Conservation (phyloP, 53 echinoderm and acorn worm species). For the Paelopatides confundens region DNA sequence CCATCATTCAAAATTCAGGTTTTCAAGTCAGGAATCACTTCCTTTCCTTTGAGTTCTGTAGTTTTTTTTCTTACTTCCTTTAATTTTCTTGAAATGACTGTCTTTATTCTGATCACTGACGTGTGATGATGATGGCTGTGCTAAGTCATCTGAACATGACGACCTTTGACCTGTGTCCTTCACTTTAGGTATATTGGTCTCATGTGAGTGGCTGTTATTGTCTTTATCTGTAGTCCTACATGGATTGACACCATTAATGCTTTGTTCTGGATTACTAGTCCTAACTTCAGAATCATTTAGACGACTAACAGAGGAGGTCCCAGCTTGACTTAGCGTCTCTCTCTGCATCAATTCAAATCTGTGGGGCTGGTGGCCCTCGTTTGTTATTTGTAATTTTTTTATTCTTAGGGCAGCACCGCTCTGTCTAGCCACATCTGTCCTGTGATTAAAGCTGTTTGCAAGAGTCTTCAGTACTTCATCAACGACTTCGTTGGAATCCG, state of each 20-base stretch:
- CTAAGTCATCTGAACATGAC: constrained; percentile 2
- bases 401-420: constrained; percentile 45
- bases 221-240: background rate
- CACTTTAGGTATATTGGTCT: background rate
- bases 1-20: background rate
- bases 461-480: constrained; percentile 30
- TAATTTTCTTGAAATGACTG: constrained; percentile 31
- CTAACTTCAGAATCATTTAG: background rate
- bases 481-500: background rate
- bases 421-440: constrained; percentile 40
- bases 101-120: constrained; percentile 1
- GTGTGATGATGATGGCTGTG: background rate
- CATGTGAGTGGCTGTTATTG: background rate
- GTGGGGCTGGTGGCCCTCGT: background rate
- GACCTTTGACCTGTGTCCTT: constrained; percentile 31
- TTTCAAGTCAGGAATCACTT: constrained; percentile 13
- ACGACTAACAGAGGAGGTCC: background rate
- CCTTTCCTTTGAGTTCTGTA: constrained; percentile 35
- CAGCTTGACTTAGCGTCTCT: background rate
- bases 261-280: background rate
- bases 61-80: constrained; percentile 21
- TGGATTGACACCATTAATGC: background rate
- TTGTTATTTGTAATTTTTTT: constrained; percentile 21
- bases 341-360: background rate
- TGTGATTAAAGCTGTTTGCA: constrained; percentile 22